A percentile compares a stretch with the other conserved stretches of the same genome.
Conservation (phyloP, 2,113 vertebrate genomes). For the Copsychus sechellarum region DNA sequence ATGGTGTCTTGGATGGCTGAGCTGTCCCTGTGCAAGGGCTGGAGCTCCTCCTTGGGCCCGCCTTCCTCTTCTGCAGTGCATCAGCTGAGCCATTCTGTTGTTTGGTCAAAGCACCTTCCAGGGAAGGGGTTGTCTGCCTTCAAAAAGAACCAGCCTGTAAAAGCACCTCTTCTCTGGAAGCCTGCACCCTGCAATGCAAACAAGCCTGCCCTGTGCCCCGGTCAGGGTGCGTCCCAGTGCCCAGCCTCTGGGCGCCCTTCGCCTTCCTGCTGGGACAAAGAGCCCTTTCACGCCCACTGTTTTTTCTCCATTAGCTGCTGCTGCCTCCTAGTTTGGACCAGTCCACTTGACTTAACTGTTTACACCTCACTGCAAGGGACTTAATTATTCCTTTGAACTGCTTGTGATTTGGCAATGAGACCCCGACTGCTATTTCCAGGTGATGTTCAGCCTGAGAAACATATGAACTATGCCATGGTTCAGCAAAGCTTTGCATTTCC, state of each 20-base stretch:
- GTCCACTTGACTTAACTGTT: background rate
- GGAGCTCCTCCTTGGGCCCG: background rate
- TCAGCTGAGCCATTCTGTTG: background rate
- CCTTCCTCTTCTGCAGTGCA: background rate
- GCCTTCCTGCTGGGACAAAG: constrained; percentile 18
- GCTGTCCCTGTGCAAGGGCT: accelerated
- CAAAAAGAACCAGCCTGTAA: accelerated
- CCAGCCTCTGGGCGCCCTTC: background rate
- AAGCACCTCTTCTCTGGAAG: background rate
- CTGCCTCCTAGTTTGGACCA: background rate
- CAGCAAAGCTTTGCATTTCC: background rate
- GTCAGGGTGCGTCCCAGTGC: background rate
- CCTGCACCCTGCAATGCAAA: background rate
- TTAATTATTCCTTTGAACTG: background rate
- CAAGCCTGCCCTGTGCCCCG: background rate
- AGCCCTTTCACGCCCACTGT: constrained; percentile 8
- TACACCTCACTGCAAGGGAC: accelerated
- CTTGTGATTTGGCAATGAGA: background rate
- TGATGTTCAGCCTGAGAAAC: background rate
- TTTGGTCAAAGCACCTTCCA: background rate
- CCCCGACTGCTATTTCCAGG: background rate
- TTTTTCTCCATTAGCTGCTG: background rate
- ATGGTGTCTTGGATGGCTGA: accelerated
- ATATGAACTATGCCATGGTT: background rate
- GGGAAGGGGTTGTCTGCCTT: background rate